Evolutionary conservation across 2,797 vertebrate species (phyloP), one percentile per base, ranked within the genome.

Genomic region (Xyrichtys novacula): DNA sequence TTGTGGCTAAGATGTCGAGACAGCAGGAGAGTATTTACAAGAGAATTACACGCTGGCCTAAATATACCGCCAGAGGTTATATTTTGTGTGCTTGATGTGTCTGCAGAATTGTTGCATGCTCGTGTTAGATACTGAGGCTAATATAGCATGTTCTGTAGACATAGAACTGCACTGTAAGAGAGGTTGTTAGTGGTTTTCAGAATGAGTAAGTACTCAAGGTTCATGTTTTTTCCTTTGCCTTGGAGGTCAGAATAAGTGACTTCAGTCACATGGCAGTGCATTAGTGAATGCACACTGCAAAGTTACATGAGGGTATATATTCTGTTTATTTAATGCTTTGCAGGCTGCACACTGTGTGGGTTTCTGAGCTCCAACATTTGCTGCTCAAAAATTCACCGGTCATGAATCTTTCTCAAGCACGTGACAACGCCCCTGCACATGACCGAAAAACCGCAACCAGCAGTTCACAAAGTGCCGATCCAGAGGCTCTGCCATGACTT

Each of bases 351-450:
- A 53, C 64, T 66, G 57, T 76, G 78, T 66, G 78, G 66, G 74
- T 82, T 58, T 74, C 65, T 40, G 79, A 54, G 53, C 26, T 77
- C 71, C 76, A 79, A 69, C 54, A 49, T 50, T 74, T 58, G 32
- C 28, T 34, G 17, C 59, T 66, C 60, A 53, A 25, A 83, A 62
- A 79, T 71, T 52, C 65, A 36, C 65, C 8, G 31, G 66, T 49
- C 77, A 29, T 61, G 64, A 86, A 84, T 89, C 58, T 87, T 80
- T 86, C 71, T 80, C 28, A 39, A 26, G 79, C 79, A 83, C 57
- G 68, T 80, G 84, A 86, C 68, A 53, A 15, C 61, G 58, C 69
- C 55, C 69, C 79, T 8, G 43, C 85, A 65, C 65, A 76, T 50
- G 70, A 76, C 57, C 49, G 0, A 69, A 84, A 25, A 81, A 54